Conservation (phyloP, 2,888 invertebrate genomes). For the Gryllus longicercus region DNA sequence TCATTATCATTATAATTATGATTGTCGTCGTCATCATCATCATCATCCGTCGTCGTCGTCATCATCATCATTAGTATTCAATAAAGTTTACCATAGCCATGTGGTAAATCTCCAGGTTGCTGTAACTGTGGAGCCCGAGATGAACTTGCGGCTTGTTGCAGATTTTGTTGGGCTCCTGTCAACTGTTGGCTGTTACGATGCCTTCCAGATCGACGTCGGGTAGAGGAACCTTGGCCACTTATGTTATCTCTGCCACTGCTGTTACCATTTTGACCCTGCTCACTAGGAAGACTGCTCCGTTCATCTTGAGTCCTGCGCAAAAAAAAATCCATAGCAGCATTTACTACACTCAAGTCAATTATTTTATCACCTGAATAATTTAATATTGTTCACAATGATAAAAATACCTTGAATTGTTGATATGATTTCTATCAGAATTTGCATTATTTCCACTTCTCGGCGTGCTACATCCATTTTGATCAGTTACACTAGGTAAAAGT, state of each 20-base stretch:
- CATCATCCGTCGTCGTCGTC: too few species aligned
- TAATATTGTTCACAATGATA: too few species aligned
- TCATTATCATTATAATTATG: too few species aligned
- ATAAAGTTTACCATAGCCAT: conserved; percentile 72
- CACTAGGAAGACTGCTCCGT: too few species aligned
- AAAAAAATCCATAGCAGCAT: too few species aligned
- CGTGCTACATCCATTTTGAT: not conserved
- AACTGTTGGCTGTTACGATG: conserved; percentile 24
- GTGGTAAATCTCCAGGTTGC: conserved; percentile 69
- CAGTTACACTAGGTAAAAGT: not conserved
- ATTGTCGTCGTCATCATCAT: too few species aligned
- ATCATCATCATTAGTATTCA: not conserved
- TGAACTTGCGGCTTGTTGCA: conserved; percentile 23
- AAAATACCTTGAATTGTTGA: not conserved
- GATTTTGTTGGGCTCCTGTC: conserved; percentile 24
- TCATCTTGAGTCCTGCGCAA: too few species aligned
- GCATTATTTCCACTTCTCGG: not conserved
- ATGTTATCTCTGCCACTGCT: not conserved
- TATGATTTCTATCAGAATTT: not conserved
- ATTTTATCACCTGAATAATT: too few species aligned
- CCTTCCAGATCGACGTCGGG: conserved; percentile 18
- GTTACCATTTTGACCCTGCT: not conserved
- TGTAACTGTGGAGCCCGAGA: conserved; percentile 39
- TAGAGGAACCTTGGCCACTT: not conserved
- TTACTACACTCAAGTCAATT: too few species aligned